These are phyloP conservation scores for Scyliorhinus canicula DNA, from an alignment of 2,797 vertebrate genomes.

Conservation along the genomic window DNA sequence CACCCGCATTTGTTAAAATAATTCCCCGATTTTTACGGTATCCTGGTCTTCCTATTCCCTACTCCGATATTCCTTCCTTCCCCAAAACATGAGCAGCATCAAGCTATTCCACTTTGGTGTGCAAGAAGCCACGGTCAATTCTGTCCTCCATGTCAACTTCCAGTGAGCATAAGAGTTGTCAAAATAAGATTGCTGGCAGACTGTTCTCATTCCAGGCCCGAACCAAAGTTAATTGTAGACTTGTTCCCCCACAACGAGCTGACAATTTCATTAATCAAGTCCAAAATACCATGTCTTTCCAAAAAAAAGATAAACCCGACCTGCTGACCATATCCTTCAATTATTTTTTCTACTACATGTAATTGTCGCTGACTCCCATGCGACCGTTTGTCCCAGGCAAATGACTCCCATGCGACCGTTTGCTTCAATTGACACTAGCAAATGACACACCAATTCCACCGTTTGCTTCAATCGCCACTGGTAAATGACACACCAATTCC, in stretches of 20 bases:
- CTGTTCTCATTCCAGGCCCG: background rate
- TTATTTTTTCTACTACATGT: background rate
- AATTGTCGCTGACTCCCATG: background rate
- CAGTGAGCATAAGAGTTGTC: background rate
- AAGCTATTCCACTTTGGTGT: background rate
- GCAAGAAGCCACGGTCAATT: background rate
- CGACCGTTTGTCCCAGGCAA: background rate
- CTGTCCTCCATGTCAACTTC: background rate
- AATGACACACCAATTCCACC: too few relatives aligned
- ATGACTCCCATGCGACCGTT: too few relatives aligned
- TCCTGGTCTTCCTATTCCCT: background rate
- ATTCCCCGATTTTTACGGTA: background rate
- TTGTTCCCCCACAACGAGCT: too few relatives aligned
- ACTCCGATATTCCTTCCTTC: background rate
- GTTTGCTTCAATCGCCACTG: too few relatives aligned
- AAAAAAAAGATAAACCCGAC: background rate
- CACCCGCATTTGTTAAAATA: background rate
- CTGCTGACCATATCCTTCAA: background rate
- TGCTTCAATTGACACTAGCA: too few relatives aligned
- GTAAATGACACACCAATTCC: too few relatives aligned
- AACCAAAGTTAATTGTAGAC: background rate
- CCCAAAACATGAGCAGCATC: background rate
- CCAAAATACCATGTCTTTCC: too few relatives aligned
- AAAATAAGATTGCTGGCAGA: background rate
- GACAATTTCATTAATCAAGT: too few relatives aligned